These are phyloP conservation scores for Taenioides sp. DNA, from an alignment of 2,797 vertebrate genomes.

Conservation along the genomic window DNA sequence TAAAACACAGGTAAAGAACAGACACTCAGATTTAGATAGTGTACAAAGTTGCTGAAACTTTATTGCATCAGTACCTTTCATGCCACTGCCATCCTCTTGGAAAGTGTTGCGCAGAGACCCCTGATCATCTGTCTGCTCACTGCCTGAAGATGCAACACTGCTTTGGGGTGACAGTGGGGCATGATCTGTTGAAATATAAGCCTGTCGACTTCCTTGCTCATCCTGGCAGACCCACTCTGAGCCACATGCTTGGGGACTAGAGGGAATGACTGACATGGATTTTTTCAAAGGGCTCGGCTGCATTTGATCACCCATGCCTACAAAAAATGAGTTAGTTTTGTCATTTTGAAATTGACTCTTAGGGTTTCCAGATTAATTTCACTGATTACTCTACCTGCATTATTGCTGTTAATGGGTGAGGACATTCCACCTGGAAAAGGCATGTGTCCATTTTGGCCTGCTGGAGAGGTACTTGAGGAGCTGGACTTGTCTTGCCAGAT, in stretches of 20 bases:
- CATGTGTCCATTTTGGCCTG: constrained; percentile 90
- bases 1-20: constrained; percentile 29
- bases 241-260: constrained; percentile 81
- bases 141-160: constrained; percentile 95
- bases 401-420: constrained; percentile 85
- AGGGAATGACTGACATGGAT: constrained; percentile 86
- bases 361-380: not conserved
- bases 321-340: not conserved
- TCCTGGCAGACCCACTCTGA: constrained; percentile 87
- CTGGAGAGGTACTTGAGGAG: constrained; percentile 75
- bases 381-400: constrained; percentile 72
- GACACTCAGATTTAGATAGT: constrained; percentile 23
- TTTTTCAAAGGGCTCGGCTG: constrained; percentile 90
- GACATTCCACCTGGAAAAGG: constrained; percentile 84
- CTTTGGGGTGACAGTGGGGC: constrained; percentile 94
- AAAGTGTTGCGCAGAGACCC: constrained; percentile 88
- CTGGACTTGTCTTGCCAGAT: constrained; percentile 86
- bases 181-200: constrained; percentile 82
- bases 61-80: constrained; percentile 84
- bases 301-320: constrained; percentile 86
- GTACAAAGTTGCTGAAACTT: constrained; percentile 20
- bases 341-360: not conserved
- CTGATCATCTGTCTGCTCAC: constrained; percentile 93
- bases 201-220: constrained; percentile 78
- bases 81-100: constrained; percentile 94